Conservation (phyloP, 2,797 vertebrate genomes). For the Parauchenoglanis punctatus region DNA sequence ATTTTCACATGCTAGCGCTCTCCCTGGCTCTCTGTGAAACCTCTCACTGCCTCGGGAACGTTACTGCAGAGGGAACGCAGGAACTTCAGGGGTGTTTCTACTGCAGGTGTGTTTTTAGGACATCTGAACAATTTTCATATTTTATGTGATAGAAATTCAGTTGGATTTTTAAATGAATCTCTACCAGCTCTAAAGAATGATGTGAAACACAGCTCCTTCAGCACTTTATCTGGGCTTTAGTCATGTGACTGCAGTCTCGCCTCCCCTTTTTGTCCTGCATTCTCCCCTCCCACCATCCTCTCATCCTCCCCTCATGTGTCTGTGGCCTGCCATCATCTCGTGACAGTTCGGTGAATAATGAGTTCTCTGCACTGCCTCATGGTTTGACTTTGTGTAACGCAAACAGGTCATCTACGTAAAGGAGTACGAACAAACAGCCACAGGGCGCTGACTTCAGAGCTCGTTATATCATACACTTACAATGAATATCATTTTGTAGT, state of each 20-base stretch:
- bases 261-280: too few relatives aligned
- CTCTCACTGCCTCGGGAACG: neutral
- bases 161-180: neutral
- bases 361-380: neutral
- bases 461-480: neutral
- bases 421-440: neutral
- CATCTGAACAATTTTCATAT: neutral
- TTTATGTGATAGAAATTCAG: neutral
- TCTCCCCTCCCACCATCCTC: neutral
- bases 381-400: neutral
- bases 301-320: neutral
- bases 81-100: neutral
- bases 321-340: slow-evolving; percentile 20
- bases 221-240: neutral
- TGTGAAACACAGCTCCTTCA: neutral
- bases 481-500: too few relatives aligned
- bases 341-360: neutral
- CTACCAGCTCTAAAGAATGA: neutral
- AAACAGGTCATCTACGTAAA: slow-evolving; percentile 4
- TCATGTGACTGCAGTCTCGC: neutral
- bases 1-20: neutral
- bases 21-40: neutral
- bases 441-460: neutral
- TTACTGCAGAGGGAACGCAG: neutral
- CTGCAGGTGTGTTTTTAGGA: neutral